A percentile compares a stretch with the other conserved stretches of the same genome.
phyloP scores from a whole-genome alignment of 1,140 invertebrate species.

The Trachymyrmex cornetzi region DNA sequence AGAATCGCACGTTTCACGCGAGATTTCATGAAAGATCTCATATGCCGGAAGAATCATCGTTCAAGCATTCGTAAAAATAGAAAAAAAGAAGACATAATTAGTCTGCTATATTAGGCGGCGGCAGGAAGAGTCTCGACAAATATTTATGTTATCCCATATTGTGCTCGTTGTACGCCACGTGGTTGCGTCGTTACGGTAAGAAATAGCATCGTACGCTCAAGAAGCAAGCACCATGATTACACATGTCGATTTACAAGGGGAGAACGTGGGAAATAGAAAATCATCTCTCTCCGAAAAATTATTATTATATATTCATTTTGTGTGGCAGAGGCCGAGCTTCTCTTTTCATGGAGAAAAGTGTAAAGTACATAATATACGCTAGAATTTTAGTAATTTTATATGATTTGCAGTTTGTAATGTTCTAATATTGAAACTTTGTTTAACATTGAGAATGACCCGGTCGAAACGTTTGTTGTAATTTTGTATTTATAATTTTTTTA shows the following conservation, averaged over 20 bases:
- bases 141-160: conserved; percentile 68
- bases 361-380: too few relatives aligned
- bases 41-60: conserved; percentile 23
- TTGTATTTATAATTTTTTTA: too few relatives aligned
- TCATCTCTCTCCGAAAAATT: conserved; percentile 13
- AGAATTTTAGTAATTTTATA: too few relatives aligned
- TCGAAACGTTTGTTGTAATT: too few relatives aligned
- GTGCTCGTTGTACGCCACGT: conserved; percentile 30
- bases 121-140: conserved; percentile 62
- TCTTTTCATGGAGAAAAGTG: background rate
- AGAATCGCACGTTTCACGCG: background rate
- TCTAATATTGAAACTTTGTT: too few relatives aligned
- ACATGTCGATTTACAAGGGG: conserved; percentile 56
- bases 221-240: conserved; percentile 24
- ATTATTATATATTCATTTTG: conserved; percentile 28
- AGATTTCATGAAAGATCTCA: background rate
- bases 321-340: background rate
- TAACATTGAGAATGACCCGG: too few relatives aligned
- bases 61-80: conserved; percentile 34
- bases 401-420: too few relatives aligned
- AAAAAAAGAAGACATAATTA: conserved; percentile 44
- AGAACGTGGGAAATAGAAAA: conserved; percentile 59
- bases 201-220: conserved; percentile 57
- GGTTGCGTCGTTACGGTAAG: conserved; percentile 37
- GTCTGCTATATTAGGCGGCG: conserved; percentile 31